Evolutionary conservation across 2,888 invertebrate species (phyloP), one percentile per base, ranked within the genome.

Genomic region (Leptopilina syphax): DNA sequence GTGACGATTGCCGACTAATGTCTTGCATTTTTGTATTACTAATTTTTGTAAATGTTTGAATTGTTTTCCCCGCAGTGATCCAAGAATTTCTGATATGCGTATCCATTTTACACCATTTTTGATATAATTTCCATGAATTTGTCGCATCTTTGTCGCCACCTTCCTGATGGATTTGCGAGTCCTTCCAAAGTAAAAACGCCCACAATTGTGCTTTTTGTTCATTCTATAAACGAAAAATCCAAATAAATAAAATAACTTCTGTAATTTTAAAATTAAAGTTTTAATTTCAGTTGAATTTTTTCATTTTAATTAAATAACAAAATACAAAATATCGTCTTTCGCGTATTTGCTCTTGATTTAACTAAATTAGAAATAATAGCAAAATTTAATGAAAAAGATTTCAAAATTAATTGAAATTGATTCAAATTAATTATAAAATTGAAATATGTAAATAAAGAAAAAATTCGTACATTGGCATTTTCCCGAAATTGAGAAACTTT

Each of bases 151-250:
- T 93, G 84, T 93, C 94, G 7, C 93, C 93, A 85, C 83, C 83
- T 65, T 91, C 91, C 65, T 88, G 88, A 86, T 91, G 91, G 63
- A 93, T 88, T 86, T 95, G 94, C 10, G 94, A 93, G 80, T 94
- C 94, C 88, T 97, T 97, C 97, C 97, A 97, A 65, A 97, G 90
- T 5, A 96, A 93, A 89, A 96, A 97, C 63, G 96, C 97, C 97
- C 97, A 97, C 10, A 97, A 96, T 92, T 96, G 96, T 9, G 96
- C 95, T 91, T 96, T 96, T 80, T 94, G 94, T 91, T 96, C 96
- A 90, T 94, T 94, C 94, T 95, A 92, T 66, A 90, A 85, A 81
- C 82, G 85, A 70, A 24, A 77, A 18, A 79, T n/a, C 60, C 77
- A 60, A 10, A n/a, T 34, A 66, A 77, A 80, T 76, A 6, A 54